Evolutionary conservation across 92 coral and sea anemone species (phyloP), one percentile per base, ranked within the genome.

Genomic region (Phenganax subtilis): DNA sequence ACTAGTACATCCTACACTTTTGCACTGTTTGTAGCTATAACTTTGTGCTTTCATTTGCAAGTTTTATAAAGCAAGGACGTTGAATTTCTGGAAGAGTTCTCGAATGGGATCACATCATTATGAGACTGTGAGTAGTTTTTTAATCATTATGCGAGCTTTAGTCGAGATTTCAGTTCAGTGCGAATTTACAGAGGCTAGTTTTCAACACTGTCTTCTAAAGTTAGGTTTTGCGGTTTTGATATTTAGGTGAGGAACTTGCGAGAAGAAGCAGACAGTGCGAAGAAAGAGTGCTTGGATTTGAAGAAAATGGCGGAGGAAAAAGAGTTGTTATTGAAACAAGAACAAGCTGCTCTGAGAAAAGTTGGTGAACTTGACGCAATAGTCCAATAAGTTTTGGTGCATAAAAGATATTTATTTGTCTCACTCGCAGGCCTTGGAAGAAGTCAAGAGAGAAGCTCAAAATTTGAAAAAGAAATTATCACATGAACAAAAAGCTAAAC

Each of bases 21-120:
- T 37, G 47, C 47, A 5, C 5, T 37, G 47, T 37, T 37, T 37
- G 47, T 37, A 37, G 5, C 47, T 37, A 1, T 37, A 37, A 37
- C 47, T 37, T 37, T 37, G 47, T 37, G 47, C 5, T 12, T 64
- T 25, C 54, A 31, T 55, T 12, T 75, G 54, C 12, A 80, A 94
- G 98, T 94, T 94, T 72, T 83, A 90, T 68, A 94, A 94, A 84
- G 92, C 91, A 88, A 94, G 88, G 85, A 94, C 98, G 15, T 87
- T 94, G 97, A 92, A 94, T 81, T 91, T 90, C 72, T 94, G 98
- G 98, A 91, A 94, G 87, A 92, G 89, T 70, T 91, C 92, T 2
- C 91, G 98, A 8, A 88, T 94, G 71, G 87, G 89, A 55, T 88
- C 90, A 28, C 94, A 92, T 29, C 92, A 94, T 82, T 93, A 90